These are phyloP conservation scores for Nematopogon swammerdamellus DNA, from an alignment of 2,888 invertebrate species.

Conservation along the genomic window DNA sequence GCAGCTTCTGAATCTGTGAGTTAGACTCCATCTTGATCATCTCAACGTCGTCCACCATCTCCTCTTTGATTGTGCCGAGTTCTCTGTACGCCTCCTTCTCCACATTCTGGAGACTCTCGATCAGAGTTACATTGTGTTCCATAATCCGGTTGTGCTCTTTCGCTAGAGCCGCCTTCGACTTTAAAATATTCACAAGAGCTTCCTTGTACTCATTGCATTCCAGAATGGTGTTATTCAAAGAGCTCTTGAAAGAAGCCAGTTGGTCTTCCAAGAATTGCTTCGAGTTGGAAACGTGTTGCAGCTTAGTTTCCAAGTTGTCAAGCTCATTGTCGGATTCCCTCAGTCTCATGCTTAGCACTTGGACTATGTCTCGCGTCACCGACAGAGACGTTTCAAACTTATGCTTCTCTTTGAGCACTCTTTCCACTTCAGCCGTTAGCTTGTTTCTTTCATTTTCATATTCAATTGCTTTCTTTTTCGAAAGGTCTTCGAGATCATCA, in stretches of 20 bases:
- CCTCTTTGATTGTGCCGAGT: slow-evolving; percentile 40
- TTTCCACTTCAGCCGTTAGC: slow-evolving; percentile 40
- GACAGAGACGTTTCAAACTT: slow-evolving; percentile 58
- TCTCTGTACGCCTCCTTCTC: slow-evolving; percentile 47
- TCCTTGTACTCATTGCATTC: slow-evolving; percentile 49
- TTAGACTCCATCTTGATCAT: slow-evolving; percentile 38
- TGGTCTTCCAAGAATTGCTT: slow-evolving; percentile 37
- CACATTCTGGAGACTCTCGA: slow-evolving; percentile 45
- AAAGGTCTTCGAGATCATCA: slow-evolving; percentile 30
- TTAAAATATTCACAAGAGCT: slow-evolving; percentile 41
- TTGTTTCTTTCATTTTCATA: slow-evolving; percentile 43
- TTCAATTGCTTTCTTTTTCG: slow-evolving; percentile 31
- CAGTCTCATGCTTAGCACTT: slow-evolving; percentile 54
- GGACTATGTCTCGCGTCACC: slow-evolving; percentile 55
- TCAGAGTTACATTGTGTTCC: slow-evolving; percentile 46
- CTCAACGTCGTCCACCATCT: slow-evolving; percentile 46
- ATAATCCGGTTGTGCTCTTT: slow-evolving; percentile 46
- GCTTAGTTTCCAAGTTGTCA: slow-evolving; percentile 48
- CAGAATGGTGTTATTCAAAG: slow-evolving; percentile 28
- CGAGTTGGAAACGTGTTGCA: slow-evolving; percentile 25
- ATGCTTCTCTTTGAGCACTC: slow-evolving; percentile 45
- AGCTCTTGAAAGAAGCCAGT: slow-evolving; percentile 29
- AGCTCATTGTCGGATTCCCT: slow-evolving; percentile 59
- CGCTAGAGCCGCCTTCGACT: slow-evolving; percentile 43
- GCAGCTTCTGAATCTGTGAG: slow-evolving; percentile 37